Conservation (phyloP, 2,797 vertebrate genomes). For the Ataeniobius toweri region DNA sequence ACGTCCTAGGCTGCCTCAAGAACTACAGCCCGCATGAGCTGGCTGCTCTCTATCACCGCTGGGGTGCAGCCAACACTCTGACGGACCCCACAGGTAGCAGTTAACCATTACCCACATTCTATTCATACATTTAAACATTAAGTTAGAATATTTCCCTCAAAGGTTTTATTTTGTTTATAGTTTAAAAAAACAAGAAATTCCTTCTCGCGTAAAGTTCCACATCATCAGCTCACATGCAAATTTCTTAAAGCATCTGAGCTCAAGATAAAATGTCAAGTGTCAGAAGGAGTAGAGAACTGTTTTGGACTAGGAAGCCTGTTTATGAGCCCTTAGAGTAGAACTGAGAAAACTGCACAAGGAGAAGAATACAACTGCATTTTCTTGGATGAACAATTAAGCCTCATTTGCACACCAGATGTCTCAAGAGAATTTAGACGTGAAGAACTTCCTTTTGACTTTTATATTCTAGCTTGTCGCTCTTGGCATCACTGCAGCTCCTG, state of each 20-base stretch:
- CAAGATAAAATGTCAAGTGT: slow-evolving; percentile 29
- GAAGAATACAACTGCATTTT: slow-evolving; percentile 21
- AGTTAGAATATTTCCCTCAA: neutral
- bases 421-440: too few species aligned
- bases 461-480: too few species aligned
- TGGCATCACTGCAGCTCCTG: too few species aligned
- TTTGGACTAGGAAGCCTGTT: slow-evolving; percentile 26
- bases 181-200: neutral
- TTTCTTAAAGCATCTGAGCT: slow-evolving; percentile 13
- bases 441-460: too few species aligned
- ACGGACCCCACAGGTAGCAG: slow-evolving; percentile 87
- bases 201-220: neutral
- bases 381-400: neutral
- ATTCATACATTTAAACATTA: neutral
- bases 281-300: slow-evolving; percentile 33
- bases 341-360: slow-evolving; percentile 8
- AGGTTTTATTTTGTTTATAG: neutral
- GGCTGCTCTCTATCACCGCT: slow-evolving; percentile 89
- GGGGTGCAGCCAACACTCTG: slow-evolving; percentile 84
- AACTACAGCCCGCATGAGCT: slow-evolving; percentile 92
- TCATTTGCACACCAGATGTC: too few species aligned
- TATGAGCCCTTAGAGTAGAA: slow-evolving; percentile 26
- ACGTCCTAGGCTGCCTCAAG: slow-evolving; percentile 88
- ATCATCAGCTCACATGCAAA: slow-evolving; percentile 36
- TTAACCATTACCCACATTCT: neutral